phyloP scores from a whole-genome alignment of 2,797 vertebrate genomes.

The Channallabes apus region DNA sequence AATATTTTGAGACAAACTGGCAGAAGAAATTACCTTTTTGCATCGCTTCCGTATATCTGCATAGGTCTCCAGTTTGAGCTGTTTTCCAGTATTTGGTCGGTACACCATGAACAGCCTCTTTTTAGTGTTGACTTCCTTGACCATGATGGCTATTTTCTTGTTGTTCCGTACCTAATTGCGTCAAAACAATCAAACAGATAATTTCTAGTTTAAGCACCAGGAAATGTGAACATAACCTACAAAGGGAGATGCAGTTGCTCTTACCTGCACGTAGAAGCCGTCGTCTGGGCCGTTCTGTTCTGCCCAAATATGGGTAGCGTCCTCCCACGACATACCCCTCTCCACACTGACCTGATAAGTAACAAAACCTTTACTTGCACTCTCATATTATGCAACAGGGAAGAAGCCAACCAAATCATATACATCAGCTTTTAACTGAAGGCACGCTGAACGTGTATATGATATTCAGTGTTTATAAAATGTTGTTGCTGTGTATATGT shows the following conservation, averaged over 20 bases:
- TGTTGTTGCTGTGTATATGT: background rate
- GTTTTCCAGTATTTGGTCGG: conserved; percentile 95
- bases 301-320: conserved; percentile 94
- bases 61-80: conserved; percentile 92
- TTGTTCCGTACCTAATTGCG: conserved; percentile 90
- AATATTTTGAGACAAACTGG: background rate
- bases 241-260: background rate
- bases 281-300: conserved; percentile 93
- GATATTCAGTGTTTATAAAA: too few species aligned
- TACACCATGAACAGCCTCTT: conserved; percentile 96
- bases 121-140: conserved; percentile 94
- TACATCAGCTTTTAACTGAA: background rate
- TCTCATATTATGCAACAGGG: background rate
- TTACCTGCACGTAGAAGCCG: conserved; percentile 96
- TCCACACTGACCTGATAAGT: conserved; percentile 88
- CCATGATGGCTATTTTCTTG: conserved; percentile 92
- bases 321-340: conserved; percentile 98
- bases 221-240: background rate
- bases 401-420: background rate
- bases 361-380: background rate
- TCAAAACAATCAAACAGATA: background rate
- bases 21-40: conserved; percentile 83
- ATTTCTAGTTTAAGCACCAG: background rate
- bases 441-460: background rate
- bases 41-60: conserved; percentile 95